Conservation (phyloP, 2,113 vertebrate species). For the Lasiurus borealis region DNA sequence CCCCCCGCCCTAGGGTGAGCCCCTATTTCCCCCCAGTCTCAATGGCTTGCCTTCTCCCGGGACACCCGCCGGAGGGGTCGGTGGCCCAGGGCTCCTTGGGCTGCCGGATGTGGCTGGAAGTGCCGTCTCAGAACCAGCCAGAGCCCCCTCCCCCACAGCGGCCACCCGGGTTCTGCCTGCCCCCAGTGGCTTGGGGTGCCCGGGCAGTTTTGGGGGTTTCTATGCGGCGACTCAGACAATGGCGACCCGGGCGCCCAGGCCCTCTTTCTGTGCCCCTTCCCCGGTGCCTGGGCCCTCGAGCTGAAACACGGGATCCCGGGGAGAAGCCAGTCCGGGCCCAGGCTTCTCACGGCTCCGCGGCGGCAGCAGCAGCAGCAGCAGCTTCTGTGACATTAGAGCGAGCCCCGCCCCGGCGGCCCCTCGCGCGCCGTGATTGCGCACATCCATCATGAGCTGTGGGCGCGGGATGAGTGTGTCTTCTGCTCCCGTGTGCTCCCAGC, state of each 20-base stretch:
- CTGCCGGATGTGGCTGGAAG: too few species aligned
- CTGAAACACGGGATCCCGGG: accelerated
- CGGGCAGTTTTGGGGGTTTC: accelerated
- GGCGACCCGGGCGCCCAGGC: accelerated
- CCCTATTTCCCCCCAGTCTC: too few species aligned
- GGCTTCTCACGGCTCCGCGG: constrained; percentile 66
- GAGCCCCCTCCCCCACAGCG: too few species aligned
- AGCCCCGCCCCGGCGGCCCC: constrained; percentile 72
- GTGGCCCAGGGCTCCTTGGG: too few species aligned
- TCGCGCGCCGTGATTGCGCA: constrained; percentile 52
- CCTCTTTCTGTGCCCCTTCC: neutral
- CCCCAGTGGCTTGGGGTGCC: accelerated
- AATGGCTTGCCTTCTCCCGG: neutral
- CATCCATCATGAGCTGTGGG: constrained; percentile 55
- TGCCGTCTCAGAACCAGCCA: neutral
- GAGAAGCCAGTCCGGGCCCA: neutral
- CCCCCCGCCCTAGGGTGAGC: neutral
- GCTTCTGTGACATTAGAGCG: constrained; percentile 65
- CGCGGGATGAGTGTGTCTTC: constrained; percentile 54
- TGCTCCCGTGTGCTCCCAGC: constrained; percentile 57
- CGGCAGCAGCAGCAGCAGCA: neutral
- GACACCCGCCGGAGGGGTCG: too few species aligned
- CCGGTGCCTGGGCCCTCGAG: constrained; percentile 53
- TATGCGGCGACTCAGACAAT: accelerated
- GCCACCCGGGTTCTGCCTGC: accelerated